Percentiles rank a stretch among this genome's conserved stretches.
These are phyloP conservation scores for Drosophila heteroneura DNA, from an alignment of 2,888 invertebrate species.

Conservation along the genomic window DNA sequence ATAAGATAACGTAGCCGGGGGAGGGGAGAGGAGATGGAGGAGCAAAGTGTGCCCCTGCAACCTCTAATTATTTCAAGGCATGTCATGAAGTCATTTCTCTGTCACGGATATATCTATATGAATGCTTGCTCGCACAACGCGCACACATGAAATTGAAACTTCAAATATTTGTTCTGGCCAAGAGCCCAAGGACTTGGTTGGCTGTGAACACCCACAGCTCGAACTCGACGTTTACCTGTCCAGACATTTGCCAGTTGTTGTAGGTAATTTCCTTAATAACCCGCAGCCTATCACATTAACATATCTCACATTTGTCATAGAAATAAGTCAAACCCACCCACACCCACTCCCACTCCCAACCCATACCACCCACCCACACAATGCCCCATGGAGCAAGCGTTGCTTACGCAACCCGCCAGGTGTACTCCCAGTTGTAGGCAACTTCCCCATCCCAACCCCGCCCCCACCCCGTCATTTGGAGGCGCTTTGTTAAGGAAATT, in stretches of 20 bases:
- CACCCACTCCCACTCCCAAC: constrained; percentile 29
- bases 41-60: constrained; percentile 37
- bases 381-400: constrained; percentile 48
- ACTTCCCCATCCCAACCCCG: not conserved
- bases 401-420: constrained; percentile 61
- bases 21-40: not conserved
- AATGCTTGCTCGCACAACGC: constrained; percentile 49
- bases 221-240: constrained; percentile 5
- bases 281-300: constrained; percentile 78
- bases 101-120: constrained; percentile 64
- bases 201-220: not conserved
- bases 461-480: constrained; percentile 28
- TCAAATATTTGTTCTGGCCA: constrained; percentile 73
- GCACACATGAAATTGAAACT: constrained; percentile 74
- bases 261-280: constrained; percentile 78
- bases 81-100: constrained; percentile 83
- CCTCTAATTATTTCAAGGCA: constrained; percentile 83
- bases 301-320: constrained; percentile 79
- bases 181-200: constrained; percentile 55
- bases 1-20: constrained; percentile 52
- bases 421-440: constrained; percentile 42
- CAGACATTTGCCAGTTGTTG: constrained; percentile 45
- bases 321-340: constrained; percentile 69
- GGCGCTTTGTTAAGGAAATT: constrained; percentile 77
- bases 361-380: constrained; percentile 31